These are phyloP conservation scores for Lerema accius DNA, from an alignment of 1,140 invertebrate species.

Conservation along the genomic window DNA sequence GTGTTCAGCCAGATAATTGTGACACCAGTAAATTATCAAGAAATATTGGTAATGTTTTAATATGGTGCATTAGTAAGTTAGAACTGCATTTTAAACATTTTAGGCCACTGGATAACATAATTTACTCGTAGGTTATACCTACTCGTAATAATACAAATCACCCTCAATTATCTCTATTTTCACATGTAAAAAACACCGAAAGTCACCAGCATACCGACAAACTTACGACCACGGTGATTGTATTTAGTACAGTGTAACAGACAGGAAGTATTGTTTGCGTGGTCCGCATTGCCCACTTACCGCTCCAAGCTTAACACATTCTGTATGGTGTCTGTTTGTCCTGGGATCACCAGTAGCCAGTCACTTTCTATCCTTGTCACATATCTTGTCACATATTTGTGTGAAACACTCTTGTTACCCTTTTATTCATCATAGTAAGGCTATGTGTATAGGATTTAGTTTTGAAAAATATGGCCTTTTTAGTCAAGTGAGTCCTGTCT, in stretches of 20 bases:
- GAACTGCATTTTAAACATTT: too few relatives aligned
- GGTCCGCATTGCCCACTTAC: slow-evolving; percentile 17
- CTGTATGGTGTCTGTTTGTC: slow-evolving; percentile 22
- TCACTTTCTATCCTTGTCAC: slow-evolving; percentile 31
- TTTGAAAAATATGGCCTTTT: too few relatives aligned
- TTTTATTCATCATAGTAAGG: not conserved
- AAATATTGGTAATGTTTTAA: too few relatives aligned
- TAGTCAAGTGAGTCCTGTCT: too few relatives aligned
- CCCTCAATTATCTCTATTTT: not conserved
- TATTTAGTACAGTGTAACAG: slow-evolving; percentile 42
- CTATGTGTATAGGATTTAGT: not conserved
- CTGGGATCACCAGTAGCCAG: slow-evolving; percentile 13
- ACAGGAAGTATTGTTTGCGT: slow-evolving; percentile 47
- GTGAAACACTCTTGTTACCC: slow-evolving; percentile 14
- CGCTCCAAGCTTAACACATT: slow-evolving; percentile 28
- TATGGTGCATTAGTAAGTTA: too few relatives aligned
- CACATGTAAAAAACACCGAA: not conserved
- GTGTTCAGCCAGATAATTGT: too few relatives aligned
- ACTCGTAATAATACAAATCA: too few relatives aligned
- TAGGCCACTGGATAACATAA: too few relatives aligned
- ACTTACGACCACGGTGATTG: not conserved
- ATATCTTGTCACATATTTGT: slow-evolving; percentile 36
- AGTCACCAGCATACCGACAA: not conserved
- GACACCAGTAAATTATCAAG: too few relatives aligned
- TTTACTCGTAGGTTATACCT: too few relatives aligned